These are phyloP conservation scores for Polypterus bichir DNA, from an alignment of 2,113 vertebrate species.

Conservation along the genomic window DNA sequence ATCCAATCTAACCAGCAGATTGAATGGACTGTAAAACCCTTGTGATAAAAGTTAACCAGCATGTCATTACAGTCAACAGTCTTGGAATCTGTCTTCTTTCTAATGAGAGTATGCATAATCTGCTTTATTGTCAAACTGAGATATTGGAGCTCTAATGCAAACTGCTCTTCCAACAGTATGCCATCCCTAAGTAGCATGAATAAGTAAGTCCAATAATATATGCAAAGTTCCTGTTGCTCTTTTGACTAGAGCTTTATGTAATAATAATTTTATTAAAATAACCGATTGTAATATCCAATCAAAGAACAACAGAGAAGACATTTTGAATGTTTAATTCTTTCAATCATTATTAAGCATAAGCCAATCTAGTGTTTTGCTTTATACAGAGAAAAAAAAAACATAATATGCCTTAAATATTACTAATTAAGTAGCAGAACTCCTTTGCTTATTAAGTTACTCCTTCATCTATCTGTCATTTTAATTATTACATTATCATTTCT, in stretches of 20 bases:
- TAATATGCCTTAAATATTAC: constrained; percentile 57
- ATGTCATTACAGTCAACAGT: no score
- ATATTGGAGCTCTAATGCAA: not conserved
- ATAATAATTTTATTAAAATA: constrained; percentile 8
- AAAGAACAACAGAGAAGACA: constrained; percentile 31
- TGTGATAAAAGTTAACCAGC: no score
- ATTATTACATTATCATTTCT: constrained; percentile 99
- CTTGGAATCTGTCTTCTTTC: not conserved
- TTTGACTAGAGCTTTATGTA: constrained; percentile 7
- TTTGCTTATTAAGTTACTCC: constrained; percentile 74
- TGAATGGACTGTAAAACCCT: no score
- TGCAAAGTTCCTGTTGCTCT: constrained; percentile 1
- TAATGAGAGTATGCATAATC: not conserved
- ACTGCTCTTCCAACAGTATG: not conserved
- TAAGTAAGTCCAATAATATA: not conserved
- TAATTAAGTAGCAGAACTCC: constrained; percentile 41
- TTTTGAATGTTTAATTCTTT: no score
- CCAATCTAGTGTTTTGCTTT: no score
- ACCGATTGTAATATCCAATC: constrained; percentile 35
- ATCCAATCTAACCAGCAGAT: no score
- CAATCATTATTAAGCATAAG: no score
- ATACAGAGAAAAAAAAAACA: constrained; percentile 1
- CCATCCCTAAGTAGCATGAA: not conserved
- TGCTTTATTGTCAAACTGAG: constrained; percentile 3
- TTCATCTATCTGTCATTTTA: constrained; percentile 98